phyloP scores from a whole-genome alignment of 2,797 vertebrate genomes.

The Takifugu rubripes region DNA sequence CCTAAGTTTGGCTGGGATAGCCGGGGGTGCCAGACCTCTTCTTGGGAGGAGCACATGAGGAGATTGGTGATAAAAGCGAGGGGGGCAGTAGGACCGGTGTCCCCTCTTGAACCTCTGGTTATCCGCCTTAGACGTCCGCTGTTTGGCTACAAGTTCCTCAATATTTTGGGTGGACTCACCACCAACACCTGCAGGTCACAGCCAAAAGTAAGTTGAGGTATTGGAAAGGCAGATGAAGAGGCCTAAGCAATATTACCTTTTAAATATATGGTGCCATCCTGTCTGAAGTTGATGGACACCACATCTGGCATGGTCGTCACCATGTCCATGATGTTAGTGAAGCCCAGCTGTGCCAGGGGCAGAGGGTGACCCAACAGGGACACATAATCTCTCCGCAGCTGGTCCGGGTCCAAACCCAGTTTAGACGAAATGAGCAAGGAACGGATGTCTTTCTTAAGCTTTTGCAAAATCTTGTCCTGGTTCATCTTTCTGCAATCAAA shows the following conservation, averaged over 20 bases:
- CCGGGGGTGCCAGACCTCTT: slow-evolving; percentile 55
- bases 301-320: slow-evolving; percentile 84
- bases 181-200: slow-evolving; percentile 72
- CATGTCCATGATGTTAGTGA: slow-evolving; percentile 82
- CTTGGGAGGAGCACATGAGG: slow-evolving; percentile 53
- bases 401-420: slow-evolving; percentile 72
- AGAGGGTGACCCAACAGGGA: slow-evolving; percentile 80
- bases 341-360: slow-evolving; percentile 81
- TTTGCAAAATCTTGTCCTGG: slow-evolving; percentile 68
- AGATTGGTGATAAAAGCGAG: slow-evolving; percentile 10
- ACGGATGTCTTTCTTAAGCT: slow-evolving; percentile 85
- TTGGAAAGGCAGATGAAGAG: not conserved
- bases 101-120: slow-evolving; percentile 8
- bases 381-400: slow-evolving; percentile 81
- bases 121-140: slow-evolving; percentile 60
- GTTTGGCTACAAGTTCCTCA: slow-evolving; percentile 80
- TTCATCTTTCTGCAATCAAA: slow-evolving; percentile 50
- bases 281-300: slow-evolving; percentile 62
- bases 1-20: slow-evolving; percentile 78
- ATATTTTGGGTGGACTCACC: slow-evolving; percentile 81
- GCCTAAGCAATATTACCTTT: slow-evolving; percentile 70
- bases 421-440: slow-evolving; percentile 85
- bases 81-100: slow-evolving; percentile 22
- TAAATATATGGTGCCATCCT: slow-evolving; percentile 68
- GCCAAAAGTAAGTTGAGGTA: not conserved